These are phyloP conservation scores for Drosophila seguyi DNA, from an alignment of 1,140 invertebrate genomes.

Conservation along the genomic window DNA sequence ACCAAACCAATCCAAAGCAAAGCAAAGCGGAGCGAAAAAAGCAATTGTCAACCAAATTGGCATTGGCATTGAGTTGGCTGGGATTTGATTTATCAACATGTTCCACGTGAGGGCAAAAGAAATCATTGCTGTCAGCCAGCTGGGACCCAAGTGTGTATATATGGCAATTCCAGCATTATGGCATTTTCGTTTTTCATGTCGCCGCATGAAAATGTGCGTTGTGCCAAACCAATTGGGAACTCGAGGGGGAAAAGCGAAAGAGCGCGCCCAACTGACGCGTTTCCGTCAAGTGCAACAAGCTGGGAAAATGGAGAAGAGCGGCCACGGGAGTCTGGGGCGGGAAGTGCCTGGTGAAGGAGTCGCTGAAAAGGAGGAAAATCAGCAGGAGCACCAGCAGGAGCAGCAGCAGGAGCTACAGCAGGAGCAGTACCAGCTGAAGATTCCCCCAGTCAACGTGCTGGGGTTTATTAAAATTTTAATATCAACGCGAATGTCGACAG, in stretches of 20 bases:
- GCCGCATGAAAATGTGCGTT: conserved; percentile 77
- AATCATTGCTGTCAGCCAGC: conserved; percentile 70
- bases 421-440: conserved; percentile 47
- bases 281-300: conserved; percentile 83
- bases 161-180: conserved; percentile 64
- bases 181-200: conserved; percentile 72
- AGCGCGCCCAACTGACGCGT: conserved; percentile 69
- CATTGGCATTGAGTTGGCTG: conserved; percentile 78
- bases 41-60: conserved; percentile 81
- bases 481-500: conserved; percentile 78
- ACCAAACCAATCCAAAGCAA: conserved; percentile 10
- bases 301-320: conserved; percentile 30
- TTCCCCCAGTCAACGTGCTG: conserved; percentile 65
- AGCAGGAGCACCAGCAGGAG: conserved; percentile 9
- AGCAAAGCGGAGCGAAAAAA: conserved; percentile 22
- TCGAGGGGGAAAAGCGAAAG: conserved; percentile 9
- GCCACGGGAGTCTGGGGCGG: conserved; percentile 3
- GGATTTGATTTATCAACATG: conserved; percentile 83
- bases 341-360: background rate
- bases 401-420: conserved; percentile 11
- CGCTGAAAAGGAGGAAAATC: conserved; percentile 1
- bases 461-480: conserved; percentile 83
- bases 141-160: conserved; percentile 51
- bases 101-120: conserved; percentile 68
- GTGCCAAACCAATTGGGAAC: conserved; percentile 61